Base-by-base conservation (phyloP, 2,797 vertebrate genomes). In the Epinephelus malabaricus region DNA sequence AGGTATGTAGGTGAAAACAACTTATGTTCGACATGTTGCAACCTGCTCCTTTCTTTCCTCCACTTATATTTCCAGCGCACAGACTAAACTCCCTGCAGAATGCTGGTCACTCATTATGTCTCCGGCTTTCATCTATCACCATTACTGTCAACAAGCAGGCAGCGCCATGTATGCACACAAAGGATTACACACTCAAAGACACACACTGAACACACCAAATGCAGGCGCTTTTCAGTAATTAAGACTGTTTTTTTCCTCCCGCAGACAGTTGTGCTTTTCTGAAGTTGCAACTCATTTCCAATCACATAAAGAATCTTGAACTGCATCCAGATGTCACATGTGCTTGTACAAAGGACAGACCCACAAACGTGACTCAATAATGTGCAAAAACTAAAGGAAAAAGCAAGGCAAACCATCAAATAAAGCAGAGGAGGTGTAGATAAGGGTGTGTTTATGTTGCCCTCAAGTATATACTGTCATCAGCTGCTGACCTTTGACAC, bases 71-170 rank as follows among this genome's bases (percentile, higher is more conserved):
- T 70, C 56, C 69, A 54, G 59, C 59, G 49, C 58, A 62, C 62
- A 86, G 74, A 71, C 80, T 70, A 27, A 86, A 71, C 63, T 70
- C 53, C 54, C 62, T 25, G n/a, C 60, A 74, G 49, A 69, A 67
- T 1, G 49, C 66, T 74, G 82, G 73, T 69, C 72, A 81, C 69
- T 86, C 38, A 66, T 82, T 81, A 67, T 74, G 72, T 46, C 45
- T 21, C 51, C n/a, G 55, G 30, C 83, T 83, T 75, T 81, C 60
- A 79, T 89, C 73, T 54, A 12, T 78, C 73, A 75, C 67, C 61
- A 80, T 79, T 79, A 76, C 71, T 84, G 74, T 89, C 74, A 80
- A 69, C 78, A 78, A 14, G 54, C 53, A 84, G 45, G 76, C 56
- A 2, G 34, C 60, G 45, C 2, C 34, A 55, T 15, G 11, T 46